Base-by-base conservation (phyloP, 2,113 vertebrate genomes). In the Phalacrocorax aristotelis region DNA sequence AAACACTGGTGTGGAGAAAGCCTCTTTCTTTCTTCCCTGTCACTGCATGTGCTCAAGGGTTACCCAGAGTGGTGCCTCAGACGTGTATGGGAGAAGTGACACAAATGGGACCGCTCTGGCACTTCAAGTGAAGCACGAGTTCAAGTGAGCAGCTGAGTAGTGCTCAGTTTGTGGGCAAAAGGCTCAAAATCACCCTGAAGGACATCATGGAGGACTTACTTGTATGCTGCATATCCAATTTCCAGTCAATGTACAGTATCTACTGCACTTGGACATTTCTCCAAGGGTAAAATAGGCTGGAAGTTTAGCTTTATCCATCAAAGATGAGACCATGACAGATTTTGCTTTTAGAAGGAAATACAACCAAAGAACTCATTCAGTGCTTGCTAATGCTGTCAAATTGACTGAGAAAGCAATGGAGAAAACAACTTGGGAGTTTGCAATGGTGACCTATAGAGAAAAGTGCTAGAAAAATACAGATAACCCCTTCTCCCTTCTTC, bases 61-160 rank as follows among this genome's bases (percentile, higher is more conserved):
- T 86, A 64, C 44, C 13, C 34, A 19, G 21, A n/a, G 4, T 21
- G 6, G 15, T 55, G n/a, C 23, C 32, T 84, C 62, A 70, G 66
- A 79, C 7, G 4, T 4, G 1, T 25, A 11, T 36, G 36, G 36
- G 21, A 46, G 23, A 77, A 71, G 13, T 51, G 58, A 57, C 46
- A 36, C 8, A 20, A 48, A 32, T 0, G 3, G 7, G 32, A 42
- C 21, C 4, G 3, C n/a, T 49, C 22, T 1, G 1, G 29, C 3
- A 1, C 34, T 62, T 78, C 25, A 57, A 18, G 20, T 3, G 22
- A 87, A 64, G 18, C 11, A 29, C 2, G 2, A 51, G 34, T 36
- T 65, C 32, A 69, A 36, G 19, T 20, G 30, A 55, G 29, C 0
- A 0, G 17, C 27, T 85, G 57, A 72, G 30, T 20, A 4, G 21